Evolutionary conservation across 2,797 vertebrate genomes (phyloP).

Genomic region (Parauchenoglanis punctatus): DNA sequence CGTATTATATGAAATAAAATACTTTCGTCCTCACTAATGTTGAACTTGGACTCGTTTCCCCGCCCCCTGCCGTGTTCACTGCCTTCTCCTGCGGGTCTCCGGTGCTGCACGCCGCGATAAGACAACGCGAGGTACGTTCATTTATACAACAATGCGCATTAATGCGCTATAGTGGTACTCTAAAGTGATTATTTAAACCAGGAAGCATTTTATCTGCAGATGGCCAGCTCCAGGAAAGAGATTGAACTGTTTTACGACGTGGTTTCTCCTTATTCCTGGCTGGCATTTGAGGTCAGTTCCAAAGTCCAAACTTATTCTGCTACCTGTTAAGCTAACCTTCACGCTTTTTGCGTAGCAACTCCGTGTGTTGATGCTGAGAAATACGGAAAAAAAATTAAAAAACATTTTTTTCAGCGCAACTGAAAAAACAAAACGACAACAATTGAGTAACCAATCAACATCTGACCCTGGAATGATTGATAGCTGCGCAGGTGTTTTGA

Average conservation of each 20-base stretch:
- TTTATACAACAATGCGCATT: not conserved
- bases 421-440: not conserved
- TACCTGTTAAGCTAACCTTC: too few species aligned
- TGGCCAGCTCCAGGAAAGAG: conserved; percentile 65
- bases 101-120: not conserved
- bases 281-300: conserved; percentile 82
- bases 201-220: conserved; percentile 40
- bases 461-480: not conserved
- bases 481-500: not conserved
- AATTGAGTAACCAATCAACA: not conserved
- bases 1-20: too few species aligned
- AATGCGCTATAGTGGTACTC: not conserved
- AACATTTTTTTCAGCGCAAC: too few species aligned
- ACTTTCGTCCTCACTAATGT: not conserved
- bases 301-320: conserved; percentile 67
- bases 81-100: not conserved
- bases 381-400: too few species aligned
- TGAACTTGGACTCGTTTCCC: not conserved
- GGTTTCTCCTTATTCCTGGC: conserved; percentile 87
- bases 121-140: not conserved
- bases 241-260: conserved; percentile 86
- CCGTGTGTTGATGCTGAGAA: too few species aligned
- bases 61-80: not conserved
- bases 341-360: too few species aligned
- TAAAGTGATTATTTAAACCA: not conserved